These are phyloP conservation scores for Trissolcus brochymenae DNA, from an alignment of 2,888 invertebrate genomes.

Conservation along the genomic window DNA sequence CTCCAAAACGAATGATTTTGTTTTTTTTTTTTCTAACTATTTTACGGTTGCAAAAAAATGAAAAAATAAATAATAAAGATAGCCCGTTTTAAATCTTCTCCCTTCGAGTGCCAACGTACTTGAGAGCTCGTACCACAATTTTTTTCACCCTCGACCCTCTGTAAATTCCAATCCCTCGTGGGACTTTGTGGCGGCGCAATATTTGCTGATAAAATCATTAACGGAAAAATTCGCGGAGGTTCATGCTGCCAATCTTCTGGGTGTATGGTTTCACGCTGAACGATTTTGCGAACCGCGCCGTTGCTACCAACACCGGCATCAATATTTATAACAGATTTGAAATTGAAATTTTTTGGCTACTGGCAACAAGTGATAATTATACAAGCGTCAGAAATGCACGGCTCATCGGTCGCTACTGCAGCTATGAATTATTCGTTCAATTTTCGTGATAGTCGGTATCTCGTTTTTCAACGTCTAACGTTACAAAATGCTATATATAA, in stretches of 20 bases:
- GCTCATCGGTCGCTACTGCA: neutral
- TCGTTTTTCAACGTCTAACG: constrained; percentile 54
- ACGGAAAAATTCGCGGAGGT: constrained; percentile 10
- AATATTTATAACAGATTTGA: constrained; percentile 47
- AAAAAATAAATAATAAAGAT: too few relatives aligned
- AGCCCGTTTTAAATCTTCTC: too few relatives aligned
- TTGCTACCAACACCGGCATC: constrained; percentile 5
- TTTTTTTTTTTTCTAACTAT: neutral
- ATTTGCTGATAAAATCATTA: constrained; percentile 26
- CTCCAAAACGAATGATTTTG: too few relatives aligned
- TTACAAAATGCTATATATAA: constrained; percentile 51
- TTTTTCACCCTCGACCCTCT: constrained; percentile 27
- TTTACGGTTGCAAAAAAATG: too few relatives aligned
- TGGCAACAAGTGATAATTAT: constrained; percentile 51
- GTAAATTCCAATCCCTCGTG: constrained; percentile 13
- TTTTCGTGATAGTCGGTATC: neutral
- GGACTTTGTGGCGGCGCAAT: constrained; percentile 2
- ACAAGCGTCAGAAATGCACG: constrained; percentile 11
- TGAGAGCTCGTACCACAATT: constrained; percentile 28
- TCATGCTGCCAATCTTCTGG: neutral
- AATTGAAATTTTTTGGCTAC: constrained; percentile 40
- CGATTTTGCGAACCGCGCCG: too few relatives aligned
- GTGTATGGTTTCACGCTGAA: too few relatives aligned
- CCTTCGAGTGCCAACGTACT: constrained; percentile 16
- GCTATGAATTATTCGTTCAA: constrained; percentile 1